These are phyloP conservation scores for Oreortyx pictus DNA, from an alignment of 2,797 vertebrate species.

Conservation along the genomic window DNA sequence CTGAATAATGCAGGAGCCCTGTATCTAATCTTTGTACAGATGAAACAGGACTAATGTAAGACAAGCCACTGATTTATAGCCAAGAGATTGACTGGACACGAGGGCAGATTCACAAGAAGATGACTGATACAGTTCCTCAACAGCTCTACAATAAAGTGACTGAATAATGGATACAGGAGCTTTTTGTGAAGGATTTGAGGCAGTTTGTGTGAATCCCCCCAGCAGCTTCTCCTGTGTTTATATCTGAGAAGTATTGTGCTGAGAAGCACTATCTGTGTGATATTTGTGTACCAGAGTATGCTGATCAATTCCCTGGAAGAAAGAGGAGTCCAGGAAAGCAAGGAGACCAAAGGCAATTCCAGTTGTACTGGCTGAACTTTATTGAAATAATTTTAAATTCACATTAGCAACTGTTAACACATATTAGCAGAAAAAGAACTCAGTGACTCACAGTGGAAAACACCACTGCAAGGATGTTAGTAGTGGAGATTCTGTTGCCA, in stretches of 20 bases:
- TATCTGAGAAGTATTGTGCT: not conserved
- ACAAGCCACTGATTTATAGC: not conserved
- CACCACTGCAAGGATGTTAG: too few relatives aligned
- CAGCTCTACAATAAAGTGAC: not conserved
- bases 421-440: not conserved
- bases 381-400: not conserved
- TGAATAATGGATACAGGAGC: not conserved
- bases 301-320: not conserved
- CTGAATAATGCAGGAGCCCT: not conserved
- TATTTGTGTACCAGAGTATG: not conserved
- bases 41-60: not conserved
- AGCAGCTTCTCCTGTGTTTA: not conserved
- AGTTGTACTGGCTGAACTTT: not conserved
- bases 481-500: not conserved
- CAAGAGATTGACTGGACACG: not conserved
- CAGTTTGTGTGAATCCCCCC: not conserved
- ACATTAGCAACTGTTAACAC: not conserved
- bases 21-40: not conserved
- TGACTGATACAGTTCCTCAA: accelerated
- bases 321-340: not conserved
- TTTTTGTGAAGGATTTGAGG: not conserved
- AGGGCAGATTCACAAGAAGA: not conserved
- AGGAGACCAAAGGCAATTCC: not conserved
- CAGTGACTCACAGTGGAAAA: not conserved
- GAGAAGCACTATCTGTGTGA: not conserved